phyloP scores from a whole-genome alignment of 2,113 vertebrate species.

The Chloropsis cyanopogon region DNA sequence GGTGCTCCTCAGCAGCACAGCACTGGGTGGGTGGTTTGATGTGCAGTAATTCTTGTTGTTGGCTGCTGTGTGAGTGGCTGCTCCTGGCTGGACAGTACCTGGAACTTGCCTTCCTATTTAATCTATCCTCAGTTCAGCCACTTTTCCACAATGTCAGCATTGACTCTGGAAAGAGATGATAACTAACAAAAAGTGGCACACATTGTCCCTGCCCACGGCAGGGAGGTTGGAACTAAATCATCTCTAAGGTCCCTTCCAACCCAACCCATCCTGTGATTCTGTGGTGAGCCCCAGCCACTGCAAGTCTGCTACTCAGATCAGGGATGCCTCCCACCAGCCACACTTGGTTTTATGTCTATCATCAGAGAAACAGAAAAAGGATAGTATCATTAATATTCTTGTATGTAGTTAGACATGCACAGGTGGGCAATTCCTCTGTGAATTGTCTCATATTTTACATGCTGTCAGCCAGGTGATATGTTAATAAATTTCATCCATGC shows the following conservation, averaged over 20 bases:
- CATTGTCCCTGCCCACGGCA: rapidly evolving
- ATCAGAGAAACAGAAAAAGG: neutral
- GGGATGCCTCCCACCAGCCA: neutral
- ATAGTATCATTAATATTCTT: neutral
- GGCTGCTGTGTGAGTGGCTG: neutral
- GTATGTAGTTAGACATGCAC: neutral
- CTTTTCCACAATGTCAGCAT: neutral
- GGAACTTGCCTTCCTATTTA: neutral
- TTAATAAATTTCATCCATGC: conserved; percentile 1
- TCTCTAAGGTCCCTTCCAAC: neutral
- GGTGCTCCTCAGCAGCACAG: neutral
- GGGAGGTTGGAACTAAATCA: neutral
- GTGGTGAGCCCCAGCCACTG: neutral
- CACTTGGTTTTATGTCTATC: neutral
- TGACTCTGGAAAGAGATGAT: neutral
- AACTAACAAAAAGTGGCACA: neutral
- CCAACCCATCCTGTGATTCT: neutral
- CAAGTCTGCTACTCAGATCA: neutral
- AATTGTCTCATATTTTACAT: neutral
- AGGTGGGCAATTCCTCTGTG: neutral
- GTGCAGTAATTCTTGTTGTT: neutral
- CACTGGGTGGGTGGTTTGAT: neutral
- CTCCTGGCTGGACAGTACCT: neutral
- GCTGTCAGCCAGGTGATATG: neutral
- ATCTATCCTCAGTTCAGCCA: neutral